Base-by-base conservation (phyloP, 2,888 invertebrate species). In the Parascotia fuliginaria region DNA sequence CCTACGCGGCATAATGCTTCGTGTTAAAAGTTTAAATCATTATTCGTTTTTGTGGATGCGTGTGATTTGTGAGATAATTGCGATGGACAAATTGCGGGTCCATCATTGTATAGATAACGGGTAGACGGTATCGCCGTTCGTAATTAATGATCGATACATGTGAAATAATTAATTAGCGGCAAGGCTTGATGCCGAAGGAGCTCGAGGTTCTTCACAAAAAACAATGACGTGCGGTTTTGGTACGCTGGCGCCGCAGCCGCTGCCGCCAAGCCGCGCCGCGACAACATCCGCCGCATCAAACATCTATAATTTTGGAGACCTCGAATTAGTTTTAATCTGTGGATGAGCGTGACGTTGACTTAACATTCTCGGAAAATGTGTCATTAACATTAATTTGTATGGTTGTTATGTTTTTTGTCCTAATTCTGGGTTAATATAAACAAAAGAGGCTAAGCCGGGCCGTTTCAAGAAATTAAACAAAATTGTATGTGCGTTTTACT, bases 121-220 rank as follows among this genome's bases (percentile, higher is more conserved):
- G 79, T 81, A 83, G 85, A 81, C 70, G 74, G 77, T 84, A 81
- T 76, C 78, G 81, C 66, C 71, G 76, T 72, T 73, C 75, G 81
- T 91, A 92, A 92, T 92, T 91, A 92, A 91, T 89, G 90, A 91
- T 89, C 91, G 87, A 92, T 92, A 90, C 85, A 91, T 85, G 87
- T 87, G 88, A 89, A 90, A 89, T 92, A 92, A 92, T 92, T 92
- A 92, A 92, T 92, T 92, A 91, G 87, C 75, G 85, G 81, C 75
- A 69, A 77, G 77, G 77, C 73, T 83, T 73, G 79, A 79, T 78
- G 77, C 79, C 76, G 77, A 70, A 78, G 84, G 79, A 79, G 86
- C 87, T 85, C 77, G 78, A 72, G 86, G 79, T 75, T 78, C 70
- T 75, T 65, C 78, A 90, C 88, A 92, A 92, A 92, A 92, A 92